Evolutionary conservation across 2,797 vertebrate genomes (phyloP), one percentile per base, ranked within the genome.

Genomic region (Aulostomus chinensis): DNA sequence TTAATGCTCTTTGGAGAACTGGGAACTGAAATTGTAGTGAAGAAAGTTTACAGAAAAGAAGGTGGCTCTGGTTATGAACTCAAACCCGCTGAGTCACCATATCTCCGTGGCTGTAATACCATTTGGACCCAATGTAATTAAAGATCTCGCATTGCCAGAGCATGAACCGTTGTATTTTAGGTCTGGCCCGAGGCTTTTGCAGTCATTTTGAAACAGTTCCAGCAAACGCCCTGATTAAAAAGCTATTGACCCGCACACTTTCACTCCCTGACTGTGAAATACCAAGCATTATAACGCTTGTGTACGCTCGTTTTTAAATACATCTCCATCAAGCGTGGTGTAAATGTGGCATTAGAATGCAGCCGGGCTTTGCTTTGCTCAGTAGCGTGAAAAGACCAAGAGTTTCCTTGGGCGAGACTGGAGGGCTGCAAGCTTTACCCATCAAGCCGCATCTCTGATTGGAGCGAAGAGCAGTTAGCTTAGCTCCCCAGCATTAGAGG

Each of bases 191-290:
- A 38, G 60, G 43, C 58, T 45, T 67, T 40, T 36, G 7, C 21
- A 8, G 55, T 61, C 42, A 34, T 60, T 68, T 68, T 8, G 3
- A 72, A 56, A 58, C 29, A 6, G 68, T 66, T 63, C 53, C 53
- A 55, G 40, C 39, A 64, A 78, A 76, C 17, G 47, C 53, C 57
- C 57, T 68, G 52, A 79, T 82, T 80, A 78, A 78, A 81, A 84
- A 80, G 36, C 56, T 74, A 70, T 77, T 79, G 75, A 86, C 70
- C 75, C 70, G 60, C 47, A 60, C 53, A 21, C 26, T 49, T 69
- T 50, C 35, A 55, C 45, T 34, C 37, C 36, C 9, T 15, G 9
- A 34, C 45, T 60, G 49, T 58, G 54, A 81, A 81, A 78, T 65
- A 58, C 58, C 68, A 68, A 33, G 26, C 37, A 28, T 24, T 36